Conservation (phyloP, 2,797 vertebrate genomes). For the Artibeus lituratus region DNA sequence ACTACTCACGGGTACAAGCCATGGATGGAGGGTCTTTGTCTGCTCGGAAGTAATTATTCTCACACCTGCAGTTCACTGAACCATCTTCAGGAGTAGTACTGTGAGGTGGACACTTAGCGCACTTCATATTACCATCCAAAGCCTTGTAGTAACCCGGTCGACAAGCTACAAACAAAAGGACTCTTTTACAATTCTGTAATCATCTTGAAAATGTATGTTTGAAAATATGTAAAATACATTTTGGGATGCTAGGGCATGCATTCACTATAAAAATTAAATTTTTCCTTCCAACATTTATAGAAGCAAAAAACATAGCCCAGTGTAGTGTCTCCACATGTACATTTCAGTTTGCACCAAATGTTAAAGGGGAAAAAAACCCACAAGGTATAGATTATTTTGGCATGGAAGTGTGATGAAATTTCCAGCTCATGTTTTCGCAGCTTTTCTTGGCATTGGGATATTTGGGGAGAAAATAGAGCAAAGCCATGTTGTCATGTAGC, state of each 20-base stretch:
- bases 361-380: neutral
- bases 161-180: slow-evolving; percentile 87
- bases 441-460: slow-evolving; percentile 54
- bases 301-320: slow-evolving; percentile 6
- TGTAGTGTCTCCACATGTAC: neutral
- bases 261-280: neutral
- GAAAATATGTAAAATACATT: slow-evolving; percentile 11
- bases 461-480: slow-evolving; percentile 60
- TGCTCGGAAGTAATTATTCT: slow-evolving; percentile 97
- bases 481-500: slow-evolving; percentile 37
- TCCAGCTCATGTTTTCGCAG: slow-evolving; percentile 43
- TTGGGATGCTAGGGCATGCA: neutral
- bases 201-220: neutral
- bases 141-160: slow-evolving; percentile 96
- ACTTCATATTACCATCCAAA: slow-evolving; percentile 90
- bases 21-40: slow-evolving; percentile 95
- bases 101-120: slow-evolving; percentile 96
- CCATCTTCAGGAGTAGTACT: slow-evolving; percentile 93
- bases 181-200: neutral
- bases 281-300: slow-evolving; percentile 6
- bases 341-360: slow-evolving; percentile 53
- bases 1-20: slow-evolving; percentile 97
- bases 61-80: slow-evolving; percentile 93
- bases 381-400: slow-evolving; percentile 63
- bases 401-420: slow-evolving; percentile 49